Percentiles rank a stretch among this genome's conserved stretches.
Evolutionary conservation across 2,888 invertebrate genomes (phyloP).

Genomic region (Timandra comae): DNA sequence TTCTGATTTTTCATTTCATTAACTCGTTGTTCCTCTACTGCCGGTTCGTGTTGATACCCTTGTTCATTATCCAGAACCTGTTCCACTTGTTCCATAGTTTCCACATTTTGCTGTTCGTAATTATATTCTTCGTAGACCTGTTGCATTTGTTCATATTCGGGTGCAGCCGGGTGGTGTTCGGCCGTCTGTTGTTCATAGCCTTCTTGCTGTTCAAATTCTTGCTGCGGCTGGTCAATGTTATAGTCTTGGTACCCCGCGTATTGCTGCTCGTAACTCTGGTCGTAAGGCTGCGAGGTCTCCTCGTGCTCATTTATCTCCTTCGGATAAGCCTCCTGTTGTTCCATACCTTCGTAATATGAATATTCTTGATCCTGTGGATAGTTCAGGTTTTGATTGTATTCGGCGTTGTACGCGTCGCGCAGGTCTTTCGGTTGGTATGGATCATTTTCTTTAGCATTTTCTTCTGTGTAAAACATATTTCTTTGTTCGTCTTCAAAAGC

Average conservation of each 20-base stretch:
- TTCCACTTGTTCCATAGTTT: constrained; percentile 30
- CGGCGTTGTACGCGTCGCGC: constrained; percentile 23
- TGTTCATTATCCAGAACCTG: constrained; percentile 39
- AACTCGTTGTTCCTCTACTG: too few relatives aligned
- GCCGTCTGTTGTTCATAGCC: constrained; percentile 15
- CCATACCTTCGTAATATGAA: constrained; percentile 38
- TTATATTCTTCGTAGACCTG: constrained; percentile 16
- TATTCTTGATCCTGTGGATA: constrained; percentile 36
- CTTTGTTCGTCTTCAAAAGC: constrained; percentile 47
- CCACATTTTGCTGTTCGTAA: constrained; percentile 26
- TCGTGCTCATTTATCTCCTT: constrained; percentile 43
- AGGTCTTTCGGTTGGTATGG: constrained; percentile 28
- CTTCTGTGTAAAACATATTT: constrained; percentile 51
- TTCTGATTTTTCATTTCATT: too few relatives aligned
- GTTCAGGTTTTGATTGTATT: constrained; percentile 24
- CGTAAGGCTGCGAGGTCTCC: constrained; percentile 45
- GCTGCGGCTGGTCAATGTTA: constrained; percentile 16
- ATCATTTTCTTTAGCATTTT: constrained; percentile 21
- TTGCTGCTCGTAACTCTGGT: constrained; percentile 53
- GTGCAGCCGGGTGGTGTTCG: constrained; percentile 12
- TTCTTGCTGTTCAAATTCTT: constrained; percentile 14
- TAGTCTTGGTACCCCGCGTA: constrained; percentile 30
- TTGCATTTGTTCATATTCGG: constrained; percentile 7
- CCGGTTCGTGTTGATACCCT: constrained; percentile 10
- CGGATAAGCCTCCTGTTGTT: constrained; percentile 30